Conservation (phyloP, 2,888 invertebrate species). For the Mallateleia sp. region DNA sequence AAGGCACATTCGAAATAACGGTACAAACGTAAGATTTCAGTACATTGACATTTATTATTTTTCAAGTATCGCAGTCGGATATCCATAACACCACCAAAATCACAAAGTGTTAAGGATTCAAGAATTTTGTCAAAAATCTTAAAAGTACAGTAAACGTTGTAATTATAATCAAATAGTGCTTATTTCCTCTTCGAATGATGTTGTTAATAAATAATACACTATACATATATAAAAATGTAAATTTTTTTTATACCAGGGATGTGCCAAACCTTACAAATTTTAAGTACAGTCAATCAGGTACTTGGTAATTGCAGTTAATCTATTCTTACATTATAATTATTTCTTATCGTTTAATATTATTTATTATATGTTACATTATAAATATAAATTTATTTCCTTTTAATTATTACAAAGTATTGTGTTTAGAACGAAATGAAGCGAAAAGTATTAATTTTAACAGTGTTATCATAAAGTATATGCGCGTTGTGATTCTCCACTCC, state of each 20-base stretch:
- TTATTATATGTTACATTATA: too few relatives aligned
- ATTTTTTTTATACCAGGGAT: slow-evolving; percentile 27
- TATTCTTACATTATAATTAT: slow-evolving; percentile 37
- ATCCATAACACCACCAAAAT: slow-evolving; percentile 46
- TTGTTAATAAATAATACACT: slow-evolving; percentile 17
- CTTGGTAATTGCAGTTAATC: slow-evolving; percentile 20
- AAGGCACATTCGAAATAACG: slow-evolving; percentile 24
- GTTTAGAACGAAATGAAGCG: too few relatives aligned
- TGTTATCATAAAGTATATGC: too few relatives aligned
- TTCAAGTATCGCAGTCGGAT: slow-evolving; percentile 37
- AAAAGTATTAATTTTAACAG: too few relatives aligned
- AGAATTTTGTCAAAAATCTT: slow-evolving; percentile 11
- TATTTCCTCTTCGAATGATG: too few relatives aligned
- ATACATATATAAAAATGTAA: slow-evolving; percentile 29
- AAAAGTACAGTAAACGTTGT: too few relatives aligned
- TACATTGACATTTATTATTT: slow-evolving; percentile 24
- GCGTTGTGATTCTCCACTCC: too few relatives aligned
- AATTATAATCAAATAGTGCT: too few relatives aligned
- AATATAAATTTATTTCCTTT: too few relatives aligned
- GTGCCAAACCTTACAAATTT: slow-evolving; percentile 30
- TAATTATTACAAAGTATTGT: too few relatives aligned
- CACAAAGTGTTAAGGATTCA: slow-evolving; percentile 36
- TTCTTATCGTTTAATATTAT: too few relatives aligned
- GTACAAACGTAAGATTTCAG: slow-evolving; percentile 5
- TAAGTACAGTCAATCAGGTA: slow-evolving; percentile 37